These are phyloP conservation scores for Dione juno DNA, from an alignment of 2,888 invertebrate genomes.

Conservation along the genomic window DNA sequence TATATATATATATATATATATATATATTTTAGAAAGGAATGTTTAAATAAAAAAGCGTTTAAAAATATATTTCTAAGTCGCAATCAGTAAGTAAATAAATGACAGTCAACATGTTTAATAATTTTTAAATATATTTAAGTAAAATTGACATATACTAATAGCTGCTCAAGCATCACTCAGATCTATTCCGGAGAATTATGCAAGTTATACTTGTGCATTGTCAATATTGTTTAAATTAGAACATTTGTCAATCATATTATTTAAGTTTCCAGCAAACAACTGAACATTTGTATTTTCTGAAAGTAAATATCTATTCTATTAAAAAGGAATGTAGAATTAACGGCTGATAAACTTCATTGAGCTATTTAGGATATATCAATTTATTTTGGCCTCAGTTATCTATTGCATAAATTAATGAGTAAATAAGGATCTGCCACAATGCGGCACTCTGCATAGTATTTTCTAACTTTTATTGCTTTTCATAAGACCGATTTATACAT, in stretches of 20 bases:
- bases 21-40: neutral
- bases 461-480: slow-evolving; percentile 40
- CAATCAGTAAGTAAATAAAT: slow-evolving; percentile 39
- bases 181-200: slow-evolving; percentile 52
- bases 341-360: slow-evolving; percentile 34
- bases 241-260: neutral
- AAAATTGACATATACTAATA: slow-evolving; percentile 42
- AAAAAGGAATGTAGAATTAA: slow-evolving; percentile 41
- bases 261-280: slow-evolving; percentile 46
- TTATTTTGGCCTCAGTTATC: slow-evolving; percentile 34
- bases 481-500: slow-evolving; percentile 41
- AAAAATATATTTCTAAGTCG: neutral
- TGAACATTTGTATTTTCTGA: slow-evolving; percentile 24
- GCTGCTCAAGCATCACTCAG: slow-evolving; percentile 52
- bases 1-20: neutral
- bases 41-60: neutral
- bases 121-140: slow-evolving; percentile 39
- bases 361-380: slow-evolving; percentile 34
- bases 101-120: slow-evolving; percentile 36
- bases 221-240: slow-evolving; percentile 45
- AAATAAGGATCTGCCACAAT: slow-evolving; percentile 20
- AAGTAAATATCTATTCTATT: slow-evolving; percentile 37
- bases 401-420: slow-evolving; percentile 26
- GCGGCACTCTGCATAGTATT: slow-evolving; percentile 34
- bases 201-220: slow-evolving; percentile 50